Base-by-base conservation (phyloP, 2,888 invertebrate species). In the Phrixothrix hirtus region DNA sequence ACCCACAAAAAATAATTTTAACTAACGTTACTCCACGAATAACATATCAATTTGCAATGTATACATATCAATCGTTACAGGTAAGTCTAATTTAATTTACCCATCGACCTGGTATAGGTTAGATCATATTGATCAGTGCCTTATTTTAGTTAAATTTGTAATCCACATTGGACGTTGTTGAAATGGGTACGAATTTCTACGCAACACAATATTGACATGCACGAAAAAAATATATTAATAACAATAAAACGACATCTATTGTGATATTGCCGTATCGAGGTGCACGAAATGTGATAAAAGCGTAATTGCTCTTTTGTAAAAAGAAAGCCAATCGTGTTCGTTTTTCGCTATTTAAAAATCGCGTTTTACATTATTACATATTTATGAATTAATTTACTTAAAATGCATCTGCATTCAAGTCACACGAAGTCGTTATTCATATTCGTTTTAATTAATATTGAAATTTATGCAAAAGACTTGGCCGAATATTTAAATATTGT, bases 151-250 rank as follows among this genome's bases (percentile, higher is more conserved):
- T 75, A 74, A 75, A 75, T 76, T 74, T 74, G 77, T 79, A 79
- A 77, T 80, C 80, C 80, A 80, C 75, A 79, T 79, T 80, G 80
- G 79, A 80, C 76, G 75, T 77, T 77, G 77, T 77, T 77, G 21
- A 39, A 37, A 47, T 34, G 26, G 14, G 30, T 29, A 17, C 21
- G 34, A 26, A 39, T 51, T 51, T 52, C 45, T 46, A 41, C 45
- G 41, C 51, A 31, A 36, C 36, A n/a, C n/a, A 10, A 7, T 25
- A 6, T 25, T 25, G 7, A 25, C 29, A 9, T 9, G 11, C 9
- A 29, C 9, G 29, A 29, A 10, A 29, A 10, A n/a, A n/a, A n/a
- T n/a, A n/a, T n/a, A n/a, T n/a, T n/a, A n/a, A n/a, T n/a, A n/a
- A 9, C 29, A 29, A 29, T 29, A 29, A 11, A 13, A 11, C 7